Conservation (phyloP, 2,113 vertebrate species). For the Pelecanus crispus region DNA sequence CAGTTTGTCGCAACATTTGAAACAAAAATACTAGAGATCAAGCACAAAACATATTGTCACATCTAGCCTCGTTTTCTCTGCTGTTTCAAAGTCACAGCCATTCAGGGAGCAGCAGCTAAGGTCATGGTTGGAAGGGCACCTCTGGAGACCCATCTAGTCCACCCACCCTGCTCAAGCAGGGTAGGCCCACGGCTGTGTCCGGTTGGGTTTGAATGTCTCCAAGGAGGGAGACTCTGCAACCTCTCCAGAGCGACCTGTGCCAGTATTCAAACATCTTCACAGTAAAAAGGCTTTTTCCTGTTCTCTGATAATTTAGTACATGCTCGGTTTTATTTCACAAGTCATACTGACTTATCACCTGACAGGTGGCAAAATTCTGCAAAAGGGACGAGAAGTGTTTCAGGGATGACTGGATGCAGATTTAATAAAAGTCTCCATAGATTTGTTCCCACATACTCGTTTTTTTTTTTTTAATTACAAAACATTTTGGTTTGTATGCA, state of each 20-base stretch:
- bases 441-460: background rate
- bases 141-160: background rate
- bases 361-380: background rate
- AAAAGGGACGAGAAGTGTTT: background rate
- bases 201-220: background rate
- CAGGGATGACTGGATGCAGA: background rate
- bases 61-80: background rate
- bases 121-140: background rate
- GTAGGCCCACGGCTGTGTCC: background rate
- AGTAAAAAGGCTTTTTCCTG: background rate
- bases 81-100: background rate
- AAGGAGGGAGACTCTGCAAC: background rate
- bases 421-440: background rate
- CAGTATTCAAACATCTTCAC: background rate
- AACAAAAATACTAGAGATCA: background rate
- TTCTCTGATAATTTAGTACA: background rate
- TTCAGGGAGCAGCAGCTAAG: background rate
- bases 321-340: background rate
- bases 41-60: background rate
- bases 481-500: background rate
- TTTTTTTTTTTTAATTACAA: background rate
- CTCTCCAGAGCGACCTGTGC: background rate
- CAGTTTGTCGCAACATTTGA: background rate
- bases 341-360: background rate
- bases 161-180: background rate